Base-by-base conservation (phyloP, 2,888 invertebrate genomes). In the Plutella xylostella region DNA sequence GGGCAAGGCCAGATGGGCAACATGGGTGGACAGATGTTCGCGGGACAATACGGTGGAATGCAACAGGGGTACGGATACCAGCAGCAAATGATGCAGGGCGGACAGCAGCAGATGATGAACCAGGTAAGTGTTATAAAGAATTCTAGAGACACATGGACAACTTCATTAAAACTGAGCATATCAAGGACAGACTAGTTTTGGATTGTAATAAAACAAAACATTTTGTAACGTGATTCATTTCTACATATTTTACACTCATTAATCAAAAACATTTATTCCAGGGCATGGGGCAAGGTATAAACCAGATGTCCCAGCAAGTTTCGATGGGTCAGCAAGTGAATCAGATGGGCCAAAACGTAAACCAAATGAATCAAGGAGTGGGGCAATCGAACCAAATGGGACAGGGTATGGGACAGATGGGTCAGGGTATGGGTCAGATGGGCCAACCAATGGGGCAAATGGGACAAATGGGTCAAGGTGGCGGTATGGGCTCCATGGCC, bases 41-140 rank as follows among this genome's bases (percentile, higher is more conserved):
- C 86, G 14, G 73, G 73, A 1, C 90, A 88, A 59, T 89, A 89
- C 48, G 82, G 84, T 2, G 85, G 87, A 46, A 89, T 90, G 87
- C 89, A 88, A 59, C 87, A 86, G 45, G 72, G 79, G 0, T 79
- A 80, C 38, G 75, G 75, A 0, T 83, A 82, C 49, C 61, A 75
- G 0, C 85, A 84, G 55, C 84, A 82, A 54, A 84, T 85, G 80
- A 84, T 84, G 78, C 83, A 79, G 50, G 71, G 77, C 3, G 78
- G 85, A 2, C 85, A 85, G 48, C 83, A 83, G 48, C 85, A 86
- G 50, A 82, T 83, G 69, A 80, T 85, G 73, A 80, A 72, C 53
- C 85, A 85, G 73, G 84, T 84, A 41, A n/a, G 22, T 42, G 4
- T 11, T 25, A 25, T 25, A 9, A 25, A 7, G 25, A 7, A 5